Evolutionary conservation across 2,113 vertebrate genomes (phyloP).

Genomic region (Camelus dromedarius): DNA sequence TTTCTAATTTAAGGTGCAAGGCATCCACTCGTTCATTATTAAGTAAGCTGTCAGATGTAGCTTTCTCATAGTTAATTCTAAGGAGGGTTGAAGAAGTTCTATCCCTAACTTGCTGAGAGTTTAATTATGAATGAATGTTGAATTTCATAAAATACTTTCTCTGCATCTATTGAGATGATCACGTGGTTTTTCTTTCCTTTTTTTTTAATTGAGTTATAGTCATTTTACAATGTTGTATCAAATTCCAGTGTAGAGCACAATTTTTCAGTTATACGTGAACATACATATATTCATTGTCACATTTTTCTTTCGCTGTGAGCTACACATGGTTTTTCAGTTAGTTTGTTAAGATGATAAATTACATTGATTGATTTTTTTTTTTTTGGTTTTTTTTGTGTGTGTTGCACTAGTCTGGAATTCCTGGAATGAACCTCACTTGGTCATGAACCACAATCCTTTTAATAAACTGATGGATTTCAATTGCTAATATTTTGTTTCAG

Average conservation of each 20-base stretch:
- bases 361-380: not conserved
- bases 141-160: not conserved
- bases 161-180: not conserved
- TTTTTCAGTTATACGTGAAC: no score
- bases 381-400: not conserved
- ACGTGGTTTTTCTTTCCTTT: not conserved
- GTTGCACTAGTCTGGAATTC: not conserved
- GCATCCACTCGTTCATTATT: not conserved
- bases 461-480: not conserved
- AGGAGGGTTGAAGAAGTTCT: not conserved
- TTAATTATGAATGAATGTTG: not conserved
- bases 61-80: not conserved
- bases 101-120: not conserved
- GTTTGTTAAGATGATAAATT: not conserved
- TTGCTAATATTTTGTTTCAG: not conserved
- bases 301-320: no score
- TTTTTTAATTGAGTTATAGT: no score
- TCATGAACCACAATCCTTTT: not conserved
- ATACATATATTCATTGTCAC: no score
- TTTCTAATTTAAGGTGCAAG: not conserved
- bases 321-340: not conserved
- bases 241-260: no score
- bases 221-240: no score
- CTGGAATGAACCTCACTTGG: not conserved
- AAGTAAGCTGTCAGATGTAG: not conserved